Evolutionary conservation across 2,113 vertebrate genomes (phyloP).

Genomic region (Sebastes schlegelii): DNA sequence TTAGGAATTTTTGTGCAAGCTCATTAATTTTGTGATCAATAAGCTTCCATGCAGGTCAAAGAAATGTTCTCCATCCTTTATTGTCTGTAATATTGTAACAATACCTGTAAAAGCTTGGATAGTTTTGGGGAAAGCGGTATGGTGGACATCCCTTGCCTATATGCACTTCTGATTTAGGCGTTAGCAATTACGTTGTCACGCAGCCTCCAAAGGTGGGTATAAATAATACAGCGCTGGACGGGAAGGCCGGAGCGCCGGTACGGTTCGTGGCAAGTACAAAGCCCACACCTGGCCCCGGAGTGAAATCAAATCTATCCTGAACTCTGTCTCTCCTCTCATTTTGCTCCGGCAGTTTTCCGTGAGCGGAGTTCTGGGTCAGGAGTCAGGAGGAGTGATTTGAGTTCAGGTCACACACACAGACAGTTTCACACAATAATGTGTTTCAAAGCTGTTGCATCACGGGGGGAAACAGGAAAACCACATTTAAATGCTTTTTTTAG

Average conservation of each 20-base stretch:
- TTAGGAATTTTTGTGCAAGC: background rate
- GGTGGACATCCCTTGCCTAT: slow-evolving; percentile 7
- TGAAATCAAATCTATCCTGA: slow-evolving; percentile 84
- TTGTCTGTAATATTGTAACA: background rate
- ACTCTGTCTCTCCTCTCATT: slow-evolving; percentile 77
- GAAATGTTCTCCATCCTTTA: background rate
- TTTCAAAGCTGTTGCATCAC: slow-evolving; percentile 78
- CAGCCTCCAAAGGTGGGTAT: slow-evolving; percentile 50
- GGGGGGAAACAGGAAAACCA: slow-evolving; percentile 18
- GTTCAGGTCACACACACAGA: slow-evolving; percentile 71
- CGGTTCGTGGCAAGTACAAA: slow-evolving; percentile 81
- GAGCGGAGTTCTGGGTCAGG: slow-evolving; percentile 75
- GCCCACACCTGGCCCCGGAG: slow-evolving; percentile 79
- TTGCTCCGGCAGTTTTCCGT: slow-evolving; percentile 60
- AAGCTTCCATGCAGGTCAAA: background rate
- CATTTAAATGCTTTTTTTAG: slow-evolving; percentile 19
- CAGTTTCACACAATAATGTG: slow-evolving; percentile 77
- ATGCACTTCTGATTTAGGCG: slow-evolving; percentile 55
- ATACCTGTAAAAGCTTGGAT: background rate
- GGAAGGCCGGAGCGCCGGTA: slow-evolving; percentile 55
- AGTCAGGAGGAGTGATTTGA: slow-evolving; percentile 68
- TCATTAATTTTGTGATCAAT: background rate
- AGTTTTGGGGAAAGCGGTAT: background rate
- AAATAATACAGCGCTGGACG: slow-evolving; percentile 68
- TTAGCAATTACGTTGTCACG: slow-evolving; percentile 41